Evolutionary conservation across 1,140 invertebrate species (phyloP).

Genomic region (Ridgeia piscesae): DNA sequence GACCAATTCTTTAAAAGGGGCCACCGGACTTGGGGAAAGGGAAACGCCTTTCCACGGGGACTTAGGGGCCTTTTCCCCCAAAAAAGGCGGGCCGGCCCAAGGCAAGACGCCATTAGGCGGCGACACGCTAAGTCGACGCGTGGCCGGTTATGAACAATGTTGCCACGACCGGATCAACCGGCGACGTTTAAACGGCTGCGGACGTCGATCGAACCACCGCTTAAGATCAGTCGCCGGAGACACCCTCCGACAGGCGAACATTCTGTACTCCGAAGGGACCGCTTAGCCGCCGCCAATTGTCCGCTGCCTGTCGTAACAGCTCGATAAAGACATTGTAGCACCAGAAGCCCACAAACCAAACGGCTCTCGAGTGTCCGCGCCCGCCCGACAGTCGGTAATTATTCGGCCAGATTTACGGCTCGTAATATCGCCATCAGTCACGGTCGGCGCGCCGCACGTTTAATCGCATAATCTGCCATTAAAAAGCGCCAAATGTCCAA

Average conservation of each 20-base stretch:
- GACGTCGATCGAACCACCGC: neutral
- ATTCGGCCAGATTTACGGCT: neutral
- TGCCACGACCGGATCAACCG: neutral
- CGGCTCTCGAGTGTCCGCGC: neutral
- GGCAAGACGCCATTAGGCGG: neutral
- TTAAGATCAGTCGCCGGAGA: neutral
- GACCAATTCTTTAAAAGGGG: no score
- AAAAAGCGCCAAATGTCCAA: neutral
- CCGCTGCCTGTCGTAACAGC: neutral
- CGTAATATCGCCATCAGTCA: slow-evolving; percentile 4
- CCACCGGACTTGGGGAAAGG: no score
- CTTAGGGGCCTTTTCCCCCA: no score
- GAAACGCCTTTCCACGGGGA: no score
- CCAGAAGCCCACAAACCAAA: neutral
- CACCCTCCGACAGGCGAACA: neutral
- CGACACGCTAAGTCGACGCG: neutral
- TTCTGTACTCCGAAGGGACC: neutral
- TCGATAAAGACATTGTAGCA: neutral
- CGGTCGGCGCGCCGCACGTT: neutral
- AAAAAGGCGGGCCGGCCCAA: no score
- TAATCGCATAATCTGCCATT: slow-evolving; percentile 5
- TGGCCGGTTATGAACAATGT: neutral
- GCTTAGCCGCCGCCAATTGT: neutral
- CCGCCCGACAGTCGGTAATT: neutral
- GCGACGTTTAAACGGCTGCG: neutral